Percentiles rank a stretch among this genome's conserved stretches.
phyloP scores from a whole-genome alignment of 2,113 vertebrate genomes.

The Clarias macrocephalus region DNA sequence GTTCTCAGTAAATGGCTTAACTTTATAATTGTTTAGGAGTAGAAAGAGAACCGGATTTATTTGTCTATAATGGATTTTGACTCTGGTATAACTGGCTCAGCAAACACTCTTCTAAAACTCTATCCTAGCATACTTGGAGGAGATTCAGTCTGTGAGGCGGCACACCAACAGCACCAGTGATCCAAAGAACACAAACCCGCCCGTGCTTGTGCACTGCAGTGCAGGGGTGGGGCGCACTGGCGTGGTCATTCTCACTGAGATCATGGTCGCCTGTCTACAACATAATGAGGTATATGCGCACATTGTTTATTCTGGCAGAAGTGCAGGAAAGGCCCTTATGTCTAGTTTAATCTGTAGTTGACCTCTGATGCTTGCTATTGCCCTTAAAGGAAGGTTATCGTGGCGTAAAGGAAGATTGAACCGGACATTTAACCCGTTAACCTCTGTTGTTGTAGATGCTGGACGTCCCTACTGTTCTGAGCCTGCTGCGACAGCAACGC shows the following conservation, averaged over 20 bases:
- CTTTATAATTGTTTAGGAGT: background rate
- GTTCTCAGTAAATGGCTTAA: background rate
- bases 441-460: slow-evolving; percentile 73
- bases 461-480: slow-evolving; percentile 84
- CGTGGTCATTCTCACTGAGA: slow-evolving; percentile 90
- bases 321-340: slow-evolving; percentile 1
- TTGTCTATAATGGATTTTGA: background rate
- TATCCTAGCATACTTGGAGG: slow-evolving; percentile 88
- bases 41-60: background rate
- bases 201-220: slow-evolving; percentile 93
- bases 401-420: background rate
- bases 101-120: slow-evolving; percentile 20
- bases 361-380: background rate
- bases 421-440: background rate
- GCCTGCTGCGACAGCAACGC: slow-evolving; percentile 83
- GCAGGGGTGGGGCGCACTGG: slow-evolving; percentile 91
- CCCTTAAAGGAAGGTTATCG: background rate
- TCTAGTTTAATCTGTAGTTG: slow-evolving; percentile 5
- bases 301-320: slow-evolving; percentile 29
- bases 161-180: slow-evolving; percentile 92
- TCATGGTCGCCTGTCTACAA: slow-evolving; percentile 95
- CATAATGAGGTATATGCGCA: slow-evolving; percentile 87
- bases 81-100: background rate
- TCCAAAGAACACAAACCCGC: slow-evolving; percentile 78
- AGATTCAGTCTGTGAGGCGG: slow-evolving; percentile 95